Conservation (phyloP, 1,140 invertebrate species). For the Drosophila orosa region DNA sequence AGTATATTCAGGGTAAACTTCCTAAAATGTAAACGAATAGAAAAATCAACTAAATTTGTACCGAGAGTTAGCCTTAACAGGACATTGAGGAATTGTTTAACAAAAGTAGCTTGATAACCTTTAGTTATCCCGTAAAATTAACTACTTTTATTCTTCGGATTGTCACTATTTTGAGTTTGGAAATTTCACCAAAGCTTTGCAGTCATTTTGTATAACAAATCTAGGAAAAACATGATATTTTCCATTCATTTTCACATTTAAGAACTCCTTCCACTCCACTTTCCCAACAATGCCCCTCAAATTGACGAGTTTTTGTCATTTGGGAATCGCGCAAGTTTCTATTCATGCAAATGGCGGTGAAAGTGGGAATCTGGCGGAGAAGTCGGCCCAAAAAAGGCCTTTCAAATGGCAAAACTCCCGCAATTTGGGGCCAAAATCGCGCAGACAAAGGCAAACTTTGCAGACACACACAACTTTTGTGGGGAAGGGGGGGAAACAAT, state of each 20-base stretch:
- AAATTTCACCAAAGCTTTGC: not conserved
- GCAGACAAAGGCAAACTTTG: constrained; percentile 42
- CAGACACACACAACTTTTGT: constrained; percentile 36
- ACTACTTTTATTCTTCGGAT: not conserved
- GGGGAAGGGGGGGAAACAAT: constrained; percentile 56
- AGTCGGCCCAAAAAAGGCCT: constrained; percentile 18
- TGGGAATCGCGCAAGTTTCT: constrained; percentile 8
- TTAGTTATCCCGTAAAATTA: too few relatives aligned
- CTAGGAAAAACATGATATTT: too few relatives aligned
- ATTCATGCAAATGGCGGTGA: constrained; percentile 17
- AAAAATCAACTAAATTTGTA: not conserved
- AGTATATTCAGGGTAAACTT: too few relatives aligned
- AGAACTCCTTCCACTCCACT: not conserved
- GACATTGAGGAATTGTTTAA: not conserved
- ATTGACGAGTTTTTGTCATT: constrained; percentile 9
- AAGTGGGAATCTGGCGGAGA: constrained; percentile 8
- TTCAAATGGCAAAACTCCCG: constrained; percentile 35
- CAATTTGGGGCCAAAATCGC: constrained; percentile 32
- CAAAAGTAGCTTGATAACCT: too few relatives aligned
- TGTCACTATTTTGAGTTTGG: not conserved
- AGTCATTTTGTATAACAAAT: not conserved
- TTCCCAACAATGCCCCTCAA: not conserved
- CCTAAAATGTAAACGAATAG: too few relatives aligned
- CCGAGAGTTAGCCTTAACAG: not conserved
- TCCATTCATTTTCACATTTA: not conserved